Base-by-base conservation (phyloP, 2,888 invertebrate species). In the Oscheius sp. region DNA sequence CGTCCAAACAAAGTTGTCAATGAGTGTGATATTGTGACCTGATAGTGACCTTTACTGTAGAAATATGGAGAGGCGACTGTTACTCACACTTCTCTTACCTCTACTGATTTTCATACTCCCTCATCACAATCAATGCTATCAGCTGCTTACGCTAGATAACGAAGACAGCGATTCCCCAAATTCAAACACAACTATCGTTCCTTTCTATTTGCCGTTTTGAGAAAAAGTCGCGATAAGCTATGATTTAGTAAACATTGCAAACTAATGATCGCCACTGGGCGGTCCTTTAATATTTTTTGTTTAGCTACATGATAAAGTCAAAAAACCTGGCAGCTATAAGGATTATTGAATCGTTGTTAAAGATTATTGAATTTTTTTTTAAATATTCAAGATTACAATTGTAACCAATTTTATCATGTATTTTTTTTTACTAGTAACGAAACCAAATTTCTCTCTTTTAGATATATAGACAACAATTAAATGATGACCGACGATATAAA, bases 101-200 rank as follows among this genome's bases (percentile, higher is more conserved):
- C 54, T 32, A 54, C 54, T 47, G 20, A 12, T 22, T 47, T 17
- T 22, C 54, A 9, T 33, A 22, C n/a, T 54, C 33, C 54, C 54
- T 54, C 54, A 54, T 54, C 20, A 54, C 54, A 62, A 62, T 62
- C 62, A 49, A 62, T 62, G 62, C 49, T 62, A 62, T 62, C 62
- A 62, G 62, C 59, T 62, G 49, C 49, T 45, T n/a, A 22, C 14
- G 20, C 9, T 14, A 32, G 62, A 62, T 62, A 62, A 62, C 30
- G 44, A 32, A 62, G 9, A 20, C 45, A n/a, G 62, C 33, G 49
- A 44, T 32, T 62, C 49, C 33, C 49, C 62, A 62, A 62, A 62
- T 62, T 62, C 62, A 62, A 62, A 62, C 62, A 62, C 62, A 47
- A 45, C 62, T 62, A 62, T 62, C 62, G 62, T 62, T 62, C 62